These are phyloP conservation scores for Nomada fucata DNA, from an alignment of 2,888 invertebrate genomes.

Conservation along the genomic window DNA sequence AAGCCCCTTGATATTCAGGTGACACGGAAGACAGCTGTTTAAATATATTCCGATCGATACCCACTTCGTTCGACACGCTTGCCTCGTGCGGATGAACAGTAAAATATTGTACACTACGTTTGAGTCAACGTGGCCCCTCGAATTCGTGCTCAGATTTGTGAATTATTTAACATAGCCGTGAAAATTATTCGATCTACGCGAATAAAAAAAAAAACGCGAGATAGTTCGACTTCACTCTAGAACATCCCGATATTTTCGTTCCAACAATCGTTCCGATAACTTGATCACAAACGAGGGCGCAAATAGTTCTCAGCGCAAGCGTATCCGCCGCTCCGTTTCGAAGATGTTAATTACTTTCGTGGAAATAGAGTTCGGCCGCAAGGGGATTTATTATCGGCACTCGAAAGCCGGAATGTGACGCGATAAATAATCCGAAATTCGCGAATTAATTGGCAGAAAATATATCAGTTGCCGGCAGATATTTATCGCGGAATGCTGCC, in stretches of 20 bases:
- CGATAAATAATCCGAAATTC: slow-evolving; percentile 44
- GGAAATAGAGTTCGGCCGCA: slow-evolving; percentile 17
- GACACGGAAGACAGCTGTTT: slow-evolving; percentile 36
- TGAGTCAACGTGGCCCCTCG: neutral
- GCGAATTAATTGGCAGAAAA: slow-evolving; percentile 54
- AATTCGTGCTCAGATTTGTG: neutral
- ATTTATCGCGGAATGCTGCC: slow-evolving; percentile 34
- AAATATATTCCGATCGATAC: slow-evolving; percentile 33
- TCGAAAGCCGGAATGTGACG: neutral
- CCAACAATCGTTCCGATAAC: too few species aligned
- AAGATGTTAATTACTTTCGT: slow-evolving; percentile 34
- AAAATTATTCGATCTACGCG: too few species aligned
- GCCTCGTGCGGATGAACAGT: neutral
- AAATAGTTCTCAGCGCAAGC: too few species aligned
- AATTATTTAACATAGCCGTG: too few species aligned
- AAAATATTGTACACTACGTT: neutral
- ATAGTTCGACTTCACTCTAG: too few species aligned
- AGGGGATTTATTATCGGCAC: slow-evolving; percentile 31
- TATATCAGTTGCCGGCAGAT: slow-evolving; percentile 44
- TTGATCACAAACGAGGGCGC: too few species aligned
- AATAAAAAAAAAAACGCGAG: too few species aligned
- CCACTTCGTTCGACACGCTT: neutral
- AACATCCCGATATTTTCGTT: too few species aligned
- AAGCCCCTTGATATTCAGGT: slow-evolving; percentile 36
- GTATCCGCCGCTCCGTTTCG: neutral